These are phyloP conservation scores for Phyllostomus hastatus DNA, from an alignment of 2,113 vertebrate species.

Conservation along the genomic window DNA sequence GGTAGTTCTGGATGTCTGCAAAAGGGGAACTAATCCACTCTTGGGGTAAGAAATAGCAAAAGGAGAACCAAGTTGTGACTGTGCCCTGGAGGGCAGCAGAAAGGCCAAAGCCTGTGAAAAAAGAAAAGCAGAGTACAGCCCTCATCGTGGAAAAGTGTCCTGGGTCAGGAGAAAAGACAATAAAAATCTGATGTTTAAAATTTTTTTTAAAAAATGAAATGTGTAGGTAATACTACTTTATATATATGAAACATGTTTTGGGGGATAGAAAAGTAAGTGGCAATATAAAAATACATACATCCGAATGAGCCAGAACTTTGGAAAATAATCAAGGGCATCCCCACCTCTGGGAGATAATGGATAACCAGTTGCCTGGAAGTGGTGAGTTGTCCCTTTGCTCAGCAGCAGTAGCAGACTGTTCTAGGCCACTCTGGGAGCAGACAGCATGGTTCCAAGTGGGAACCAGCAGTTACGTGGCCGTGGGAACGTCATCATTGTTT, in stretches of 20 bases:
- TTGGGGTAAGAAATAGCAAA: slow-evolving; percentile 10
- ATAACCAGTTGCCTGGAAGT: not conserved
- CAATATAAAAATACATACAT: not conserved
- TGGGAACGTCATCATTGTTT: not conserved
- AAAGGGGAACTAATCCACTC: not conserved
- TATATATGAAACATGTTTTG: no score
- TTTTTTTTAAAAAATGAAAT: not conserved
- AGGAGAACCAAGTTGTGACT: not conserved
- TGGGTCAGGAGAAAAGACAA: not conserved
- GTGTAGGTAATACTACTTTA: not conserved
- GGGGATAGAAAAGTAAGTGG: not conserved
- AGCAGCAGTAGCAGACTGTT: not conserved
- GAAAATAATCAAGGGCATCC: not conserved
- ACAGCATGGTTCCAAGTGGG: not conserved
- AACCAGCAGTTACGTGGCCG: not conserved
- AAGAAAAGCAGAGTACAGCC: not conserved
- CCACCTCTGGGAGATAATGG: not conserved
- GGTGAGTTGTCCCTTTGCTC: not conserved
- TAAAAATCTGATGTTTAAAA: not conserved
- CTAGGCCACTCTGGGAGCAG: no score
- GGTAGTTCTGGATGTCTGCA: not conserved
- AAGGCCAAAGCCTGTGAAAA: not conserved
- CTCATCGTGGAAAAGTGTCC: not conserved
- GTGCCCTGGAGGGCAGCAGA: not conserved
- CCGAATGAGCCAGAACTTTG: not conserved